These are phyloP conservation scores for Gymnosoma rotundatum DNA, from an alignment of 2,888 invertebrate genomes.

Conservation along the genomic window DNA sequence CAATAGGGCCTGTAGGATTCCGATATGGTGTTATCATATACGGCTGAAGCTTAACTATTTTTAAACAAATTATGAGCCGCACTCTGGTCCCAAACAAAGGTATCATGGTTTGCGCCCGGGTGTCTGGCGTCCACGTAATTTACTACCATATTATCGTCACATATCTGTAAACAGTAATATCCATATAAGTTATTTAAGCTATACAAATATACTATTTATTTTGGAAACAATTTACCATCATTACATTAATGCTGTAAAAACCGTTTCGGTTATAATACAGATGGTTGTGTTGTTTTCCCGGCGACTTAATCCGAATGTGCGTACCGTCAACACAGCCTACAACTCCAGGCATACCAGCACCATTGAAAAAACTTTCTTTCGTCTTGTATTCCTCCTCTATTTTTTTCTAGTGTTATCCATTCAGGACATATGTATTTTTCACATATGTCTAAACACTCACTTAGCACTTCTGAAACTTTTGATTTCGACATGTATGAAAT, in stretches of 20 bases:
- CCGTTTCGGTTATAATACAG: not conserved
- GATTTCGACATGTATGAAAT: constrained; percentile 16
- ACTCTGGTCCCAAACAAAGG: no score
- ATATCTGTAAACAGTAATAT: no score
- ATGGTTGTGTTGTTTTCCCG: not conserved
- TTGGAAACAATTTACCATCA: constrained; percentile 6
- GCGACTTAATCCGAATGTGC: constrained; percentile 10
- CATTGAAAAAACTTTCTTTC: no score
- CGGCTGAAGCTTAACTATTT: not conserved
- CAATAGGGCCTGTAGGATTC: not conserved
- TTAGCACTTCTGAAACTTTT: constrained; percentile 13
- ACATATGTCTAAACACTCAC: not conserved
- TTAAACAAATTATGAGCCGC: no score
- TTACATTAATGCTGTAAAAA: no score
- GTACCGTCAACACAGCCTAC: not conserved
- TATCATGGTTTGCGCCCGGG: no score
- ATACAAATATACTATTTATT: not conserved
- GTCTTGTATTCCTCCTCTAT: no score
- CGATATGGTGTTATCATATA: not conserved
- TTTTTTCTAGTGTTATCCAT: no score
- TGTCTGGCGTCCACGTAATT: no score
- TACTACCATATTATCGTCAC: no score
- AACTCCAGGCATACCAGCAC: no score
- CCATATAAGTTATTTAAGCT: no score
- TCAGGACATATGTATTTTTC: not conserved